Evolutionary conservation across 1,140 invertebrate genomes (phyloP).

Genomic region (Macrobrachium rosenbergii): DNA sequence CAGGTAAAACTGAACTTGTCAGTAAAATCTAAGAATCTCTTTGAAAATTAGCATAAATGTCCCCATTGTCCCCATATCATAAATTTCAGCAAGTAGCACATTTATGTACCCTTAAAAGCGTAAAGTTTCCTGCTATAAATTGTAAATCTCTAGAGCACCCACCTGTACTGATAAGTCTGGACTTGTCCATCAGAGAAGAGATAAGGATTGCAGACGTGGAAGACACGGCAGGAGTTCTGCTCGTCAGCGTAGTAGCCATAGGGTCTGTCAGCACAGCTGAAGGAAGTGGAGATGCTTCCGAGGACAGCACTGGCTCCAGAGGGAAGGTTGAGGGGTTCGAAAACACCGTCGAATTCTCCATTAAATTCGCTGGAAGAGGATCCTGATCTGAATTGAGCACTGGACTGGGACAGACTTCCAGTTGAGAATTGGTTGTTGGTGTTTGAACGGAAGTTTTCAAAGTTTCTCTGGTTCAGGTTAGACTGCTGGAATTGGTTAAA

Average conservation of each 20-base stretch:
- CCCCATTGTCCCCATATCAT: too few species aligned
- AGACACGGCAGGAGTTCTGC: slow-evolving; percentile 88
- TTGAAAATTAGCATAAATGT: too few species aligned
- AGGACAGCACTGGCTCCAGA: not conserved
- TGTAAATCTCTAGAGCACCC: not conserved
- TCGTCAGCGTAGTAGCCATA: slow-evolving; percentile 90
- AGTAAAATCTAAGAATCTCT: too few species aligned
- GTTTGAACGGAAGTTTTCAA: too few species aligned
- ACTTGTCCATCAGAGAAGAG: slow-evolving; percentile 12
- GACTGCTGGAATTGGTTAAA: too few species aligned
- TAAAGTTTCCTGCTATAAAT: not conserved
- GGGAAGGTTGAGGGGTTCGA: slow-evolving; percentile 25
- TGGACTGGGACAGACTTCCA: not conserved
- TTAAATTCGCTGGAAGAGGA: not conserved
- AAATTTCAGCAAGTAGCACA: too few species aligned
- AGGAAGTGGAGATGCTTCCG: slow-evolving; percentile 67
- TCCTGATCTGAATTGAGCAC: not conserved
- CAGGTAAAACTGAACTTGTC: too few species aligned
- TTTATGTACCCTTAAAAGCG: too few species aligned
- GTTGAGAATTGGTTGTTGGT: too few species aligned
- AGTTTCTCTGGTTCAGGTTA: too few species aligned
- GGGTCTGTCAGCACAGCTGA: slow-evolving; percentile 80
- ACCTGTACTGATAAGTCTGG: slow-evolving; percentile 14
- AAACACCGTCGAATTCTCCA: not conserved
- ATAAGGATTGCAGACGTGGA: slow-evolving; percentile 70